phyloP scores from a whole-genome alignment of 2,888 invertebrate genomes.

The Chrysodeixis includens region DNA sequence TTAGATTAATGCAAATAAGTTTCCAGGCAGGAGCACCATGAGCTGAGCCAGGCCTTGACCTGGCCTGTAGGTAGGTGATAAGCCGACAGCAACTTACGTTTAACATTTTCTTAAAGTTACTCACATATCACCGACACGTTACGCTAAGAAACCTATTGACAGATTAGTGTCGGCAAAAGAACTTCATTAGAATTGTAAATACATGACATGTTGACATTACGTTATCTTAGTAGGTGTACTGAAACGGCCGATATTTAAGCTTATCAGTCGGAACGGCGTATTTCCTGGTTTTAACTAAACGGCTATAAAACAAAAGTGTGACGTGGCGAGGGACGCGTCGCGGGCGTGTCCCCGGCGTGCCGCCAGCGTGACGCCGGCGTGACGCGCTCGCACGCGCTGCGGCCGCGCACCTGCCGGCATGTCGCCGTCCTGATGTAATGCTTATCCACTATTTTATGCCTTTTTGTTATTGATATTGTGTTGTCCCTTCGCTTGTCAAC shows the following conservation, averaged over 20 bases:
- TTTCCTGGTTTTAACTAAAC: conserved; percentile 58
- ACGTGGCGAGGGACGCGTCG: conserved; percentile 67
- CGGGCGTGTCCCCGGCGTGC: conserved; percentile 67
- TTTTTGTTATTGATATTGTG: conserved; percentile 48
- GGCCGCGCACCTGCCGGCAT: conserved; percentile 74
- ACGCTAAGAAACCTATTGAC: background rate
- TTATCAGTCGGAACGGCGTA: conserved; percentile 51
- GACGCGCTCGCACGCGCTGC: conserved; percentile 62
- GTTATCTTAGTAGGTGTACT: conserved; percentile 31
- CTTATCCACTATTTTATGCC: conserved; percentile 48
- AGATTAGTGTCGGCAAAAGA: conserved; percentile 2
- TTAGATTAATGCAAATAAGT: background rate
- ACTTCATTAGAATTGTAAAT: conserved; percentile 15
- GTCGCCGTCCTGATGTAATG: conserved; percentile 43
- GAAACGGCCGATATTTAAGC: conserved; percentile 30
- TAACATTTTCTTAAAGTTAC: background rate
- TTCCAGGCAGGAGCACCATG: background rate
- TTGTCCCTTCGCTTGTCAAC: conserved; percentile 31
- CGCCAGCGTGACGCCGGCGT: conserved; percentile 59
- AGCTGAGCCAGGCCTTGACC: background rate
- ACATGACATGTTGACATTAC: conserved; percentile 21
- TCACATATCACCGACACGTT: background rate
- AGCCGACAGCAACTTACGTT: background rate
- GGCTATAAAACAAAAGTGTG: conserved; percentile 71
- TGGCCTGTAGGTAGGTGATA: background rate